Evolutionary conservation across 2,113 vertebrate genomes (phyloP).

Genomic region (Antechinus flavipes): DNA sequence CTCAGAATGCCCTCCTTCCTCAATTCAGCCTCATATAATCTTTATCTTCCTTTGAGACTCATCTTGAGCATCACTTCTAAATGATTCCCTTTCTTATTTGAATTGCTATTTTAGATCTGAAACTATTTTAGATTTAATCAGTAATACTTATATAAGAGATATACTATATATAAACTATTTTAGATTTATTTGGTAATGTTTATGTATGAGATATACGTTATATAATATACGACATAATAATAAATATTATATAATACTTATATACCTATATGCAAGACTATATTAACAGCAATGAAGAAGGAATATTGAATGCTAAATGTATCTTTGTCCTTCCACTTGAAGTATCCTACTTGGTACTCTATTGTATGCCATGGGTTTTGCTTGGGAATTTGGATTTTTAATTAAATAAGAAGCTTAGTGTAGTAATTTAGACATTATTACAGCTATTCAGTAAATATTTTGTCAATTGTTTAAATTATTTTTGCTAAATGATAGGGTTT

Average conservation of each 20-base stretch:
- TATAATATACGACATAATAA: no score
- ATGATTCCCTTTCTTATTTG: neutral
- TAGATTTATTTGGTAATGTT: no score
- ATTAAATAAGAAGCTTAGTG: slow-evolving; percentile 39
- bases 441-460: slow-evolving; percentile 11
- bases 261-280: neutral
- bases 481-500: neutral
- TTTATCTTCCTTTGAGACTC: neutral
- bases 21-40: neutral
- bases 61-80: neutral
- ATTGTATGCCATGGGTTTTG: neutral
- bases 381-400: slow-evolving; percentile 19
- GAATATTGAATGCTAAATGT: neutral
- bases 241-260: neutral
- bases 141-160: no score
- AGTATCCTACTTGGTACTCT: neutral
- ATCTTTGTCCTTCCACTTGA: neutral
- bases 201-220: no score
- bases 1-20: neutral
- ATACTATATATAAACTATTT: no score
- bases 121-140: neutral
- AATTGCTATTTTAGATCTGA: neutral
- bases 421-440: neutral
- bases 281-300: neutral
- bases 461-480: slow-evolving; percentile 10